A percentile compares a stretch with the other conserved stretches of the same genome.
Evolutionary conservation across 2,113 vertebrate species (phyloP).

Genomic region (Xenopus borealis): DNA sequence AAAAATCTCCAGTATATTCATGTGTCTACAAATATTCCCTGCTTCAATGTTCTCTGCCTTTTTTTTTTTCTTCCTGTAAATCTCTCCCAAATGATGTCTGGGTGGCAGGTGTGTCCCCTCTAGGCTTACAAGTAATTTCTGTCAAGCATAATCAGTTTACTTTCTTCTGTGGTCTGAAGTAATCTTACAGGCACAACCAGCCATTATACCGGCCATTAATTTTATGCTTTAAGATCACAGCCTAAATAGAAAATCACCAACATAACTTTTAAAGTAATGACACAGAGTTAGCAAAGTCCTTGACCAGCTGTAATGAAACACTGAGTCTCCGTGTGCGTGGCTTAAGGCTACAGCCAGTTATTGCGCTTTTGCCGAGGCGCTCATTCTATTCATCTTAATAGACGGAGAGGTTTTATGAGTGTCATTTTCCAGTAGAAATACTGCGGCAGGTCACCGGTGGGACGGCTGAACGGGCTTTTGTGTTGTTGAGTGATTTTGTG

Average conservation of each 20-base stretch:
- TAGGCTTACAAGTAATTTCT: not conserved
- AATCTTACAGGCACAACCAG: slow-evolving; percentile 2
- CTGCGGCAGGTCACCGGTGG: slow-evolving; percentile 7
- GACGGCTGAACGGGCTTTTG: not conserved
- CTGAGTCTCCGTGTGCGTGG: not conserved
- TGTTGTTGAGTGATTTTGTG: slow-evolving; percentile 5
- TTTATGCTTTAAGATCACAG: not conserved
- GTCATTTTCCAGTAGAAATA: slow-evolving; percentile 16
- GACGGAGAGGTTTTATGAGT: slow-evolving; percentile 16
- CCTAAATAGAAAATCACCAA: slow-evolving; percentile 23
- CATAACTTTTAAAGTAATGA: slow-evolving; percentile 26
- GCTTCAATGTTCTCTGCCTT: not conserved
- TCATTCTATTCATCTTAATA: slow-evolving; percentile 26
- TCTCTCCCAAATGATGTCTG: not conserved
- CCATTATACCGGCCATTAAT: slow-evolving; percentile 13
- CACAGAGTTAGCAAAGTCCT: slow-evolving; percentile 13
- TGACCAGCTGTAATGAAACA: slow-evolving; percentile 21
- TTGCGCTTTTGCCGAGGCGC: slow-evolving; percentile 11
- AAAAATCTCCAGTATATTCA: too few relatives aligned
- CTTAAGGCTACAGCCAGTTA: slow-evolving; percentile 13
- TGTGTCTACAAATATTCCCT: not conserved
- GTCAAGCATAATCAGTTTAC: not conserved
- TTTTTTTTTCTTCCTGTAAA: not conserved
- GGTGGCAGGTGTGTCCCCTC: not conserved
- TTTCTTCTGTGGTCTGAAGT: slow-evolving; percentile 6